Conservation (phyloP, 2,797 vertebrate genomes). For the Rhinella marina region DNA sequence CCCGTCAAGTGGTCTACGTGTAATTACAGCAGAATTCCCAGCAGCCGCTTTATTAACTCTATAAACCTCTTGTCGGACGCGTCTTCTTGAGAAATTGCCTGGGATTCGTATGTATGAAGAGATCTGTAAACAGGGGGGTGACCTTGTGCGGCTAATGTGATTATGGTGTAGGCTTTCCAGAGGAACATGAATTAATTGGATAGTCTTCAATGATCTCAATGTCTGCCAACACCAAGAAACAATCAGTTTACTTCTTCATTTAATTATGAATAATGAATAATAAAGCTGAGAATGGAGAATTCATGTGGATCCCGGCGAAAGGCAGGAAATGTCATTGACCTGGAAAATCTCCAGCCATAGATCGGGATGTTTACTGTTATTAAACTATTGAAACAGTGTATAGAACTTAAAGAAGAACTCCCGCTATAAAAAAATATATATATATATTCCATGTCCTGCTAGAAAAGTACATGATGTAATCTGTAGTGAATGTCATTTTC, state of each 20-base stretch:
- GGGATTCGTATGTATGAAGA: background rate
- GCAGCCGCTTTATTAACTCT: slow-evolving; percentile 20
- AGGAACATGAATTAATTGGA: slow-evolving; percentile 49
- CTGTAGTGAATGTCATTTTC: too few relatives aligned
- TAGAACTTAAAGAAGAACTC: too few relatives aligned
- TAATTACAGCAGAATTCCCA: slow-evolving; percentile 23
- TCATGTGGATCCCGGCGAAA: slow-evolving; percentile 13
- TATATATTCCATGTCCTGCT: too few relatives aligned
- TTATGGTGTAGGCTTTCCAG: slow-evolving; percentile 12
- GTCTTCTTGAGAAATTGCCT: background rate
- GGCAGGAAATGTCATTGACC: background rate
- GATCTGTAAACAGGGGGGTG: slow-evolving; percentile 30
- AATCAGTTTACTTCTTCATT: slow-evolving; percentile 45
- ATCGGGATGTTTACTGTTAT: background rate
- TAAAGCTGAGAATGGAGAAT: slow-evolving; percentile 1
- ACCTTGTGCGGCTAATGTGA: slow-evolving; percentile 40
- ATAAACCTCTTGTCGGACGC: background rate
- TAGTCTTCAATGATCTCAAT: slow-evolving; percentile 1
- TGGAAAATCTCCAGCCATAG: background rate
- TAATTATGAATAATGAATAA: slow-evolving; percentile 53
- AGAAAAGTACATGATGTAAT: too few relatives aligned
- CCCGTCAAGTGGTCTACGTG: background rate
- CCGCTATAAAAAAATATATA: too few relatives aligned
- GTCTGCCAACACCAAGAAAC: slow-evolving; percentile 46
- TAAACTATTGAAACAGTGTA: background rate